Evolutionary conservation across 2,797 vertebrate species (phyloP), one percentile per base, ranked within the genome.

Genomic region (Allobates femoralis): DNA sequence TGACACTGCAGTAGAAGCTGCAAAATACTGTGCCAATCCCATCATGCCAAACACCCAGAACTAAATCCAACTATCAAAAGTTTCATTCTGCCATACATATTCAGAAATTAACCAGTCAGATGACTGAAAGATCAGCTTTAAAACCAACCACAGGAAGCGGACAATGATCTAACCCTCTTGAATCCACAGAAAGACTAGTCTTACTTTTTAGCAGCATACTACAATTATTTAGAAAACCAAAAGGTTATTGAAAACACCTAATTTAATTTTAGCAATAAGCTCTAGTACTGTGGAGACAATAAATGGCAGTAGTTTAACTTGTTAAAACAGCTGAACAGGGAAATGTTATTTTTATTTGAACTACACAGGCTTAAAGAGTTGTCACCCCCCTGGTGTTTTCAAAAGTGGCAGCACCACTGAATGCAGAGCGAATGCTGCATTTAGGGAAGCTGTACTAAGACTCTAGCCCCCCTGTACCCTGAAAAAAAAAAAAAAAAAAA

Each of bases 301-400:
- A 14, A 14, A 62, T 79, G 56, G 77, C 77, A 79, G 56, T 62
- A 34, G n/a, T n/a, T n/a, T n/a, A n/a, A n/a, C n/a, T n/a, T n/a
- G n/a, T n/a, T n/a, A n/a, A n/a, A n/a, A n/a, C n/a, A n/a, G n/a
- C n/a, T n/a, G n/a, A n/a, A n/a, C n/a, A n/a, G n/a, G n/a, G n/a
- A n/a, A n/a, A n/a, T n/a, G n/a, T n/a, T n/a, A n/a, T n/a, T n/a
- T n/a, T n/a, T n/a, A n/a, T n/a, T n/a, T n/a, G n/a, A n/a, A n/a
- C n/a, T n/a, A n/a, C n/a, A n/a, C n/a, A n/a, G n/a, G n/a, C n/a
- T n/a, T n/a, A n/a, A n/a, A n/a, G n/a, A n/a, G n/a, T n/a, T n/a
- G n/a, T n/a, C n/a, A n/a, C n/a, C n/a, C n/a, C n/a, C n/a, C n/a
- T n/a, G n/a, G n/a, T n/a, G n/a, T n/a, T n/a, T n/a, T n/a, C n/a